Evolutionary conservation across 92 coral and sea anemone genomes (phyloP).

Genomic region (Muricea muricata): DNA sequence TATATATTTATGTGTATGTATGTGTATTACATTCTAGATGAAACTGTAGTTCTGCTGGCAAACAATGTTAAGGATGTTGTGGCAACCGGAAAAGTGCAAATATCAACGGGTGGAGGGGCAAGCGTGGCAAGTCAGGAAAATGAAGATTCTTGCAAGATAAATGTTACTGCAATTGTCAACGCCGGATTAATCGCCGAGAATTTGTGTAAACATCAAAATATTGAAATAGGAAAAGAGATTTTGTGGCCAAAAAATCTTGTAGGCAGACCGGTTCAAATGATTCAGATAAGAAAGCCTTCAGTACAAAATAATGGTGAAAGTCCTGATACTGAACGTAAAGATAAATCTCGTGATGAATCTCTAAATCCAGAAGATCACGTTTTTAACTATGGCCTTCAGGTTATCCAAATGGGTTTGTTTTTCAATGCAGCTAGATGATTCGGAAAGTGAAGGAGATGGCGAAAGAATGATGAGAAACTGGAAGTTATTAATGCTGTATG

Average conservation of each 20-base stretch:
- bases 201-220: not conserved
- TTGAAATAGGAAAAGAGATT: not conserved
- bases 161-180: not conserved
- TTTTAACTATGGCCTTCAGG: constrained; percentile 57
- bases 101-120: not conserved
- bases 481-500: constrained; percentile 66
- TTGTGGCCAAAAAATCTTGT: not conserved
- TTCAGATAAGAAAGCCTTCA: not conserved
- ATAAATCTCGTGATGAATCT: no score
- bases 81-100: not conserved
- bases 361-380: constrained; percentile 32
- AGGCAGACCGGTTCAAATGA: not conserved
- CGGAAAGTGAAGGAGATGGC: constrained; percentile 70
- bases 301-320: not conserved
- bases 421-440: constrained; percentile 67
- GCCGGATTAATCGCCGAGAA: not conserved
- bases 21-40: not conserved
- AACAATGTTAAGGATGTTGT: not conserved
- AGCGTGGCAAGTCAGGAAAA: not conserved
- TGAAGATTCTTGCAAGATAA: no score
- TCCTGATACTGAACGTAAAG: not conserved
- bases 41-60: not conserved
- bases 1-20: not conserved
- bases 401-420: constrained; percentile 51
- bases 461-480: constrained; percentile 45